Evolutionary conservation across 2,113 vertebrate genomes (phyloP), one percentile per base, ranked within the genome.

Genomic region (Tapirus terrestris): DNA sequence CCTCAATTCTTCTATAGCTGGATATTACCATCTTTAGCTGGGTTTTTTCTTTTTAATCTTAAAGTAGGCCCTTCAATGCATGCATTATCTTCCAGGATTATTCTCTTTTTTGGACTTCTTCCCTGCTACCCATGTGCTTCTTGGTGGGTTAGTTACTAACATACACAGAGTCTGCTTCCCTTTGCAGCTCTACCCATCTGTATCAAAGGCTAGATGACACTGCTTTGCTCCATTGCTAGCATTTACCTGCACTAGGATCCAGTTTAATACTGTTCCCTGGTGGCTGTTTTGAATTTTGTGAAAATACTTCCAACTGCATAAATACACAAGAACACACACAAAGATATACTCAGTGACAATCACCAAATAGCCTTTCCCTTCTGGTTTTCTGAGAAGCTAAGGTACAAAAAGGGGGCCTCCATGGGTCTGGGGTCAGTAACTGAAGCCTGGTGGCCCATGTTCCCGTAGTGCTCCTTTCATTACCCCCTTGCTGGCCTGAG

Each of bases 361-460:
- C 33, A 89, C 75, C 45, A 51, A 86, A 93, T 48, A 79, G 72
- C 31, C 68, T 73, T 85, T 58, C 58, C 23, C 77, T 95, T 86
- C 60, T 92, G 39, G 13, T 75, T 92, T 79, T 84, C 80, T 91
- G 72, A 93, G 76, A 97, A 93, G 73, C 73, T 39, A 89, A 68
- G 39, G 90, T 33, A 95, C 53, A 48, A 63, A 63, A 93, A 87
- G 77, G 48, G 72, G 63, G 68, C 72, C 51, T 95, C 73, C 8
- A 4, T 21, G 53, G 36, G 17, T 51, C 43, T 80, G n/a, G 8
- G 31, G 39, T 68, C 86, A 93, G 13, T 68, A 97, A 80, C 11
- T 76, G 60, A 65, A 43, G 67, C 51, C 33, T 79, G 21, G 56
- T 80, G 63, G 39, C 58, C 89, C 43, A 2, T n/a, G 53, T 86